Percentiles rank a stretch among this genome's conserved stretches.
phyloP scores from a whole-genome alignment of 2,797 vertebrate genomes.

The Channa striata region DNA sequence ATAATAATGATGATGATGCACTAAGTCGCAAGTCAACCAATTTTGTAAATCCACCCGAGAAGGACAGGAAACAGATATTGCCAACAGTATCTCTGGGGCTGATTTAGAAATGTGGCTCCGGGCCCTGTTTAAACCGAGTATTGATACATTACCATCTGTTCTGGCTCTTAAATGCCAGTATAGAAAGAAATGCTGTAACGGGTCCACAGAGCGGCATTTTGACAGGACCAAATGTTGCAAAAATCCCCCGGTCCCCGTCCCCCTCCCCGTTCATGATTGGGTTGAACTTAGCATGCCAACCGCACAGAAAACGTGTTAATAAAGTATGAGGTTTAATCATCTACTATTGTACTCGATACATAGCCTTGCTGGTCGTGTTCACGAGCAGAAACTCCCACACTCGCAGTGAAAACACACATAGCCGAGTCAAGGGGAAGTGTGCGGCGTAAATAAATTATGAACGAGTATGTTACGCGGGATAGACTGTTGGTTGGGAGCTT shows the following conservation, averaged over 20 bases:
- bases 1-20: conserved; percentile 12
- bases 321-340: conserved; percentile 70
- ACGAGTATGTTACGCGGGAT: conserved; percentile 72
- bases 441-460: conserved; percentile 80
- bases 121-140: conserved; percentile 62
- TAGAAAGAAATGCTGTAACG: conserved; percentile 54
- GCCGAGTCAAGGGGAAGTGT: conserved; percentile 66
- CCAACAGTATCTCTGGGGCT: conserved; percentile 57
- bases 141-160: conserved; percentile 73
- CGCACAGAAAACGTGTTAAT: conserved; percentile 57
- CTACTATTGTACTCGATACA: conserved; percentile 41
- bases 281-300: conserved; percentile 47
- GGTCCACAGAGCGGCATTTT: conserved; percentile 51
- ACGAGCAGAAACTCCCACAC: conserved; percentile 47
- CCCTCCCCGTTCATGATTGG: conserved; percentile 35
- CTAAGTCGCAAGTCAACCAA: conserved; percentile 26
- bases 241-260: conserved; percentile 18
- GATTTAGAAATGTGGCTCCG: conserved; percentile 58
- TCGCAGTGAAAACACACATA: conserved; percentile 62
- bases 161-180: conserved; percentile 64
- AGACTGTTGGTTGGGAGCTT: conserved; percentile 71
- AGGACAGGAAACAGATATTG: conserved; percentile 37
- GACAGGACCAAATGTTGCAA: conserved; percentile 57
- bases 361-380: conserved; percentile 31
- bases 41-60: conserved; percentile 40